Evolutionary conservation across 64 coral and sea anemone genomes (phyloP).

Genomic region (Stichodactyla helianthus): DNA sequence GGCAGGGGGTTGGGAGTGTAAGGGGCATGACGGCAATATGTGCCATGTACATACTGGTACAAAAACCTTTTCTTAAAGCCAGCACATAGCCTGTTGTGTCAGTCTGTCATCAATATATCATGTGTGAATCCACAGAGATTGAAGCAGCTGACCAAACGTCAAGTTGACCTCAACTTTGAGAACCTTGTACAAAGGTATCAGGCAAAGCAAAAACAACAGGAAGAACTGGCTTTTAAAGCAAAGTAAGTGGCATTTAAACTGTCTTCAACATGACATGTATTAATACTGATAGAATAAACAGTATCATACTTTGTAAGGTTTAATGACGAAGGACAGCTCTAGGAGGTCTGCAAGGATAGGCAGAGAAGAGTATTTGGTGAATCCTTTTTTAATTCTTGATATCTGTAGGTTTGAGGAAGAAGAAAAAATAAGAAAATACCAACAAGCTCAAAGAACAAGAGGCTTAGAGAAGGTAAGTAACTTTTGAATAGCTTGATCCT

Average conservation of each 20-base stretch:
- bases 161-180: slow-evolving; percentile 98
- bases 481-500: background rate
- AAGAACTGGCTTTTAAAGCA: slow-evolving; percentile 81
- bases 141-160: slow-evolving; percentile 89
- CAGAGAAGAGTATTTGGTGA: background rate
- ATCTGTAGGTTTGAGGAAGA: slow-evolving; percentile 75
- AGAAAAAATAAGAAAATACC: slow-evolving; percentile 77
- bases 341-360: no score
- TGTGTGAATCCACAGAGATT: slow-evolving; percentile 55
- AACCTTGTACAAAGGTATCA: slow-evolving; percentile 88
- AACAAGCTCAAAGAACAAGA: slow-evolving; percentile 70
- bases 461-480: slow-evolving; percentile 71
- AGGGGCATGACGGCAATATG: no score
- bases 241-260: slow-evolving; percentile 44
- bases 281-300: background rate
- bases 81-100: no score
- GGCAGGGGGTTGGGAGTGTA: no score
- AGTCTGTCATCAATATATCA: no score
- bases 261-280: background rate
- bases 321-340: no score
- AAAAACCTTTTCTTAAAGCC: no score
- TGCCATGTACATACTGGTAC: no score
- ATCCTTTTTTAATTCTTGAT: background rate
- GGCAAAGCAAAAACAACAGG: slow-evolving; percentile 93
- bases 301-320: no score